Conservation (phyloP, 2,113 vertebrate genomes). For the Mohoua ochrocephala region DNA sequence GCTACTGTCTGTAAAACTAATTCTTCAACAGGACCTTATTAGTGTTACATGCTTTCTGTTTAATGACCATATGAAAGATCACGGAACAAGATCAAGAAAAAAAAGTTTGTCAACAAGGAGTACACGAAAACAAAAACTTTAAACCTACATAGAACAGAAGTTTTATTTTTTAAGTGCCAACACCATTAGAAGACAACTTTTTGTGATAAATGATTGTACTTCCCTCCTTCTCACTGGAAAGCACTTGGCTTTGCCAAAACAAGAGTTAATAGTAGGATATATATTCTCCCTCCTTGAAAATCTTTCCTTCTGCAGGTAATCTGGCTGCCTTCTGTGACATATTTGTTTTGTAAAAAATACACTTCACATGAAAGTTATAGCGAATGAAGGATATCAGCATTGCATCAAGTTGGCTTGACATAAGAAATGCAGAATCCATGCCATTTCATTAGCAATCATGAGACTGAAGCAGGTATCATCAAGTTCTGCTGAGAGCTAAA, state of each 20-base stretch:
- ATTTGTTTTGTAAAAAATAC: neutral
- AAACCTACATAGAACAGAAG: neutral
- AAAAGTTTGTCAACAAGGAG: neutral
- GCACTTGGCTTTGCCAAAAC: neutral
- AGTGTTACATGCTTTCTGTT: neutral
- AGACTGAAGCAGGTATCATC: neutral
- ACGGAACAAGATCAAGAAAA: neutral
- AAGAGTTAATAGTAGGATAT: neutral
- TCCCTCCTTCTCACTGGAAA: neutral
- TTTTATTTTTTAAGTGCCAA: neutral
- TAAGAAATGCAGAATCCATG: neutral
- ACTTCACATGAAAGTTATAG: neutral
- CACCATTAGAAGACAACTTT: neutral
- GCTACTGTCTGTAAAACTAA: neutral
- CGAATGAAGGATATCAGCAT: neutral
- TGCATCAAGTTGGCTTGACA: neutral
- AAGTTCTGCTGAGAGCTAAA: neutral
- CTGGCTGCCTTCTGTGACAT: neutral
- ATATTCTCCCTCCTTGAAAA: neutral
- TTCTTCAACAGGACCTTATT: neutral
- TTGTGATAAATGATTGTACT: neutral
- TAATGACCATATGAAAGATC: neutral
- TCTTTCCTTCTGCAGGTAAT: neutral
- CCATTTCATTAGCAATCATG: neutral
- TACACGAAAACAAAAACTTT: neutral